Base-by-base conservation (phyloP, 1,140 invertebrate species). In the Agraylea sexmaculata region DNA sequence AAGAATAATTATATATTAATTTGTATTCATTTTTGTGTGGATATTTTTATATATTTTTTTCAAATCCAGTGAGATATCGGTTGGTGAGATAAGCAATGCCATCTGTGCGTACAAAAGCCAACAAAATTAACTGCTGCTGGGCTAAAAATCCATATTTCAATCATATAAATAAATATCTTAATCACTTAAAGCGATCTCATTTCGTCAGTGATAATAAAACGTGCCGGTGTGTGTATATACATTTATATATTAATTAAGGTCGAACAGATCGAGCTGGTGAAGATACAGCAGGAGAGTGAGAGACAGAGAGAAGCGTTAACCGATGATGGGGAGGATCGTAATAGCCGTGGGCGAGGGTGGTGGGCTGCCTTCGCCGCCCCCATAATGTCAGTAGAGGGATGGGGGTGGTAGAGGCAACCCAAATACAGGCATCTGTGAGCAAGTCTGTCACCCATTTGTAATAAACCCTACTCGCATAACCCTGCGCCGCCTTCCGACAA, bases 121-220 rank as follows among this genome's bases (percentile, higher is more conserved):
- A 44, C 29, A 25, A 39, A 45, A 45, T 45, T 45, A 45, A 33
- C 7, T 33, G 7, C 32, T 13, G 18, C 32, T 8, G 32, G 39
- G 42, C 20, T 31, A 47, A 47, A 47, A 47, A 47, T 43, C 42
- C 46, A 47, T 47, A 47, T 47, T 47, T 47, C 46, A 47, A 47
- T 47, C 46, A 47, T 41, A 38, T 42, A n/a, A n/a, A n/a, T n/a
- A n/a, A n/a, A n/a, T n/a, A n/a, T n/a, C n/a, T n/a, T n/a, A n/a
- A n/a, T n/a, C n/a, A n/a, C n/a, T n/a, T n/a, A n/a, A n/a, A n/a
- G n/a, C n/a, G n/a, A n/a, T n/a, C n/a, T n/a, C n/a, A n/a, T n/a
- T n/a, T n/a, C n/a, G n/a, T n/a, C n/a, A n/a, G n/a, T n/a, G n/a
- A n/a, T n/a, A n/a, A n/a, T n/a, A n/a, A n/a, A n/a, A n/a, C n/a